These are phyloP conservation scores for Lathamus discolor DNA, from an alignment of 2,113 vertebrate genomes.

Conservation along the genomic window DNA sequence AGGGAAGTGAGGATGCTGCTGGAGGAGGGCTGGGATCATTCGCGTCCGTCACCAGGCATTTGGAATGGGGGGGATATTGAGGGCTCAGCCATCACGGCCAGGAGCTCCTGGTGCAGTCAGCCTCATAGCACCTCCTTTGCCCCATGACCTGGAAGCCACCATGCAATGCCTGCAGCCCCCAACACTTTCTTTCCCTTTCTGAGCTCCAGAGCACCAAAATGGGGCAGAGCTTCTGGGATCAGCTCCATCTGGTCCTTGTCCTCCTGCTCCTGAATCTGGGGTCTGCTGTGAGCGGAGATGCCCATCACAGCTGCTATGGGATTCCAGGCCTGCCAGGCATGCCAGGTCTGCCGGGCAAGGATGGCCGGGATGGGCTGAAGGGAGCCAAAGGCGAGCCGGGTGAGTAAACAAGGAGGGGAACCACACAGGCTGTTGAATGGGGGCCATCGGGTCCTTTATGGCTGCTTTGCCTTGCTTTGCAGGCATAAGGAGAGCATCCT, in stretches of 20 bases:
- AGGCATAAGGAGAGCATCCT: background rate
- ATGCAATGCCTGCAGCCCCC: rapidly evolving
- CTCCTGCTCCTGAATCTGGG: conserved; percentile 35
- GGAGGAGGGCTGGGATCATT: background rate
- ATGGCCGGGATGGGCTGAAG: conserved; percentile 82
- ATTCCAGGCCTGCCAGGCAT: conserved; percentile 81
- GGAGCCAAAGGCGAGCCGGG: conserved; percentile 81
- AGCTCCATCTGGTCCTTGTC: background rate
- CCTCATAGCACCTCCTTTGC: background rate
- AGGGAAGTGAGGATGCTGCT: background rate
- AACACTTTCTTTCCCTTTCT: background rate
- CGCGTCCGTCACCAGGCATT: background rate
- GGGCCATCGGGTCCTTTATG: rapidly evolving
- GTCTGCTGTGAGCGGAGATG: background rate
- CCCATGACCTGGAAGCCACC: background rate
- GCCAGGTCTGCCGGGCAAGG: conserved; percentile 83
- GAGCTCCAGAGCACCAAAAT: background rate
- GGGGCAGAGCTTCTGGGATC: background rate
- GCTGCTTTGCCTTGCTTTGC: background rate
- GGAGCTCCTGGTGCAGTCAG: background rate
- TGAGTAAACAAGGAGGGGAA: conserved; percentile 29
- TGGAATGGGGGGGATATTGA: background rate
- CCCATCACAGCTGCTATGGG: conserved; percentile 52
- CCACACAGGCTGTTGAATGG: background rate
- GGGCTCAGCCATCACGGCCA: background rate